Evolutionary conservation across 2,888 invertebrate genomes (phyloP), one percentile per base, ranked within the genome.

Genomic region (Gonocerus acuteangulatus): DNA sequence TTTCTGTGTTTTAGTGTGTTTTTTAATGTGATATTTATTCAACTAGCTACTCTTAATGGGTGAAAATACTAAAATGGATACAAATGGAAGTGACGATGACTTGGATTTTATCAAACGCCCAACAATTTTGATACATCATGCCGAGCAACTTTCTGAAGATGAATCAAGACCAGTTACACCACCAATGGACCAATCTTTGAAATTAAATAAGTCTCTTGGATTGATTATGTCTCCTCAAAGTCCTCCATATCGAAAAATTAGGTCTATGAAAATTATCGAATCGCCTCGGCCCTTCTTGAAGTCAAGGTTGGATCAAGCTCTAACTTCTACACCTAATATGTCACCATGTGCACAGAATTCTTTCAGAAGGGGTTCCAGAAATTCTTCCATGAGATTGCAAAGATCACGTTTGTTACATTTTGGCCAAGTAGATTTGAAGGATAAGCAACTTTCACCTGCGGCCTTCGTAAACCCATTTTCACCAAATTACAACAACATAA

Each of bases 161-260:
- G 62, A 60, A n/a, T 52, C 56, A 3, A 47, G 63, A 42, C 64
- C 66, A 15, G 60, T 52, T 52, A 66, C 66, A 19, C 66, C 66
- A 18, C 66, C 66, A 27, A 63, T 62, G 48, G 65, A 65, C 48
- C 62, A 60, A 7, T 51, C 57, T 4, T 32, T 61, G 19, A 62
- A 61, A 48, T 34, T 62, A 34, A 62, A 62, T 36, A 64, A 61
- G 44, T 66, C 66, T 18, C 49, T 66, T 6, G 66, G 66, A n/a
- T 9, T 66, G 34, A 52, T 66, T n/a, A 34, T 62, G 59, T 62
- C 66, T 19, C 64, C 66, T 2, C 60, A 62, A 48, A 66, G 66
- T 47, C 66, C 66, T 16, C 64, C 66, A n/a, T 66, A 64, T 48
- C 36, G 64, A 51, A 49, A 49, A 44, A 62, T 66, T 6, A 36